Conservation (phyloP, 2,888 invertebrate species). For the Papilio protenor region DNA sequence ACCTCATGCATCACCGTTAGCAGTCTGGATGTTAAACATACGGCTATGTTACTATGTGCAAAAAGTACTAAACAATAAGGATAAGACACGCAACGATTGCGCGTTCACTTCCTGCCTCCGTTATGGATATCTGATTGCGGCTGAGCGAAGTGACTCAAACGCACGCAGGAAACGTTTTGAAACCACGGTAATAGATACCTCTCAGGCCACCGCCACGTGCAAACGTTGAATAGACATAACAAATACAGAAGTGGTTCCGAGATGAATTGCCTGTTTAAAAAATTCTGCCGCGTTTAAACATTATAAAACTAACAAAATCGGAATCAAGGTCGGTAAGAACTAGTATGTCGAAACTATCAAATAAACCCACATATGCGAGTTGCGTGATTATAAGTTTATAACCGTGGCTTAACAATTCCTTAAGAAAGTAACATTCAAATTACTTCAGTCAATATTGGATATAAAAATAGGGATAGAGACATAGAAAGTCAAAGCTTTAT, state of each 20-base stretch:
- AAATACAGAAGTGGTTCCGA: slow-evolving; percentile 4
- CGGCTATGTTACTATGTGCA: slow-evolving; percentile 36
- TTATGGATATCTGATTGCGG: slow-evolving; percentile 61
- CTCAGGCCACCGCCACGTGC: slow-evolving; percentile 54
- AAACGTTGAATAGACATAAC: slow-evolving; percentile 1
- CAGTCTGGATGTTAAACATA: slow-evolving; percentile 5
- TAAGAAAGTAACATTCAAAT: background rate
- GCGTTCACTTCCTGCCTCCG: slow-evolving; percentile 56
- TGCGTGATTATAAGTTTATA: slow-evolving; percentile 13
- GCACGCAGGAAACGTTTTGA: slow-evolving; percentile 59
- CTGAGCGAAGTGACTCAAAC: slow-evolving; percentile 53
- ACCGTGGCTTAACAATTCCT: background rate
- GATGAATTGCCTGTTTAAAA: slow-evolving; percentile 1
- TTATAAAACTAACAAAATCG: slow-evolving; percentile 9
- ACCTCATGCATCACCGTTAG: slow-evolving; percentile 33
- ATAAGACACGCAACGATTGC: slow-evolving; percentile 41
- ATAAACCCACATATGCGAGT: slow-evolving; percentile 45
- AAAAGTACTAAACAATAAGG: slow-evolving; percentile 42
- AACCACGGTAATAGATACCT: slow-evolving; percentile 57
- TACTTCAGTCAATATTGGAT: background rate
- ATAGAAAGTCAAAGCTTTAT: background rate
- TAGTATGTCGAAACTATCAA: slow-evolving; percentile 46
- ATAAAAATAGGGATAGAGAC: background rate
- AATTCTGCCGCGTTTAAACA: background rate
- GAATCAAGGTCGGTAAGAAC: slow-evolving; percentile 42